A percentile compares a stretch with the other conserved stretches of the same genome.
Evolutionary conservation across 2,797 vertebrate species (phyloP).

Genomic region (Decapterus maruadsi): DNA sequence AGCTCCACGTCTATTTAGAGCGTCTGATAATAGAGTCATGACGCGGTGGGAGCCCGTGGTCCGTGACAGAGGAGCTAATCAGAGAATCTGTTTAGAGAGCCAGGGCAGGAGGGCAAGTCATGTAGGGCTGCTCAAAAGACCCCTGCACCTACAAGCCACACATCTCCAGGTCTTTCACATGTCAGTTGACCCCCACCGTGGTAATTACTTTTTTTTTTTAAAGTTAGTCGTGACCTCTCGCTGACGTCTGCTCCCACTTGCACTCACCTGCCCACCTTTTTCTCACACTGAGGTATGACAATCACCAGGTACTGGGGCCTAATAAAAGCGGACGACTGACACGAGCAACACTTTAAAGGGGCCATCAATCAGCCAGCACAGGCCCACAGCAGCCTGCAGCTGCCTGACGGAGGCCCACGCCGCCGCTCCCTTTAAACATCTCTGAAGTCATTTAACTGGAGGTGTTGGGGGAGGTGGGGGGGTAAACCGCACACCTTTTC

Average conservation of each 20-base stretch:
- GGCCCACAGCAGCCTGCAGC: conserved; percentile 73
- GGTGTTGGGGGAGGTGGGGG: neutral
- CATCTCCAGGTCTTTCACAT: conserved; percentile 47
- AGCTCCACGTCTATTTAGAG: conserved; percentile 77
- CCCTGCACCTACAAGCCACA: conserved; percentile 38
- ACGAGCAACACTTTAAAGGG: conserved; percentile 77
- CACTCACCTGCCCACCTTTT: conserved; percentile 73
- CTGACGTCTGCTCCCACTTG: conserved; percentile 71
- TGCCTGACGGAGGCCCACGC: conserved; percentile 58
- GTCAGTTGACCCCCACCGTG: conserved; percentile 48
- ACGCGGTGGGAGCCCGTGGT: conserved; percentile 62
- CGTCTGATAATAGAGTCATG: conserved; percentile 78
- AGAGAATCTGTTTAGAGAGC: conserved; percentile 71
- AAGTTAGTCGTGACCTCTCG: conserved; percentile 69
- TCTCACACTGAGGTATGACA: conserved; percentile 81
- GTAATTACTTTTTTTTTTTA: conserved; percentile 59
- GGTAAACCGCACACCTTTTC: conserved; percentile 60
- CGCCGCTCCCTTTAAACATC: conserved; percentile 66
- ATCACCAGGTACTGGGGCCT: conserved; percentile 80
- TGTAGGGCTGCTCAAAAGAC: conserved; percentile 48
- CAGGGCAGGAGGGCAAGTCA: conserved; percentile 50
- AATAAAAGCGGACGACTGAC: conserved; percentile 80
- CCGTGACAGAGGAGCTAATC: conserved; percentile 78
- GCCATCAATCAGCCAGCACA: conserved; percentile 81
- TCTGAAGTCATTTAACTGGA: conserved; percentile 64